Evolutionary conservation across 2,888 invertebrate genomes (phyloP), one percentile per base, ranked within the genome.

Genomic region (Pherbina coryleti): DNA sequence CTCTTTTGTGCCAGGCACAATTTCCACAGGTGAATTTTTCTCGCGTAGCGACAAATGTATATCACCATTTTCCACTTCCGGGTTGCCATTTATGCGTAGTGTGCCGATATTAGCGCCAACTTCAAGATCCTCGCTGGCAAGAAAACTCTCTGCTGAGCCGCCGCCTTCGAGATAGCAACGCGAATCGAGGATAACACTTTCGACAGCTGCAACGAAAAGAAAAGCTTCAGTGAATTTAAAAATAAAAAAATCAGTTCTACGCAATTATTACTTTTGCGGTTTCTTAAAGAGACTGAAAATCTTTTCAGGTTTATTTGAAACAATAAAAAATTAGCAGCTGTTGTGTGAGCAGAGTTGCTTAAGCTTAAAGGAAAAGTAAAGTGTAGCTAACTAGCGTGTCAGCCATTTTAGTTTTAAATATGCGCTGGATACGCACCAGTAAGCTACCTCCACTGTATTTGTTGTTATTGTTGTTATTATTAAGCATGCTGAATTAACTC

Each of bases 151-250:
- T 71, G 96, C 96, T 0, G 97, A 96, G 66, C 96, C 96, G 53
- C 97, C 97, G 85, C 94, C 96, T 91, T 96, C 95, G 87, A 97
- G 91, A 90, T 95, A 97, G 88, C 97, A 97, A 86, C 97, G 92
- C 86, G 95, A 95, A 91, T 97, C 97, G 84, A 94, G 92, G 86
- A 94, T 92, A 74, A 85, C 89, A 81, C 88, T 86, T 82, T 85
- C 83, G 49, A 85, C 84, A 82, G 92, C 95, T 95, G 90, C 60
- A 87, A 86, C 14, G 69, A 79, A 77, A 79, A 64, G n/a, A 75
- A 74, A 78, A 76, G 5, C 28, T 25, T 28, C 17, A 28, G 28
- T n/a, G 34, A 53, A 31, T 44, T 60, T 57, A 31, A 62, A 62
- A 22, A 25, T 9, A 25, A 1, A 55, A 55, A 55, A 62, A 62